Conservation (phyloP, 2,113 vertebrate genomes). For the Lophochroa leadbeateri region DNA sequence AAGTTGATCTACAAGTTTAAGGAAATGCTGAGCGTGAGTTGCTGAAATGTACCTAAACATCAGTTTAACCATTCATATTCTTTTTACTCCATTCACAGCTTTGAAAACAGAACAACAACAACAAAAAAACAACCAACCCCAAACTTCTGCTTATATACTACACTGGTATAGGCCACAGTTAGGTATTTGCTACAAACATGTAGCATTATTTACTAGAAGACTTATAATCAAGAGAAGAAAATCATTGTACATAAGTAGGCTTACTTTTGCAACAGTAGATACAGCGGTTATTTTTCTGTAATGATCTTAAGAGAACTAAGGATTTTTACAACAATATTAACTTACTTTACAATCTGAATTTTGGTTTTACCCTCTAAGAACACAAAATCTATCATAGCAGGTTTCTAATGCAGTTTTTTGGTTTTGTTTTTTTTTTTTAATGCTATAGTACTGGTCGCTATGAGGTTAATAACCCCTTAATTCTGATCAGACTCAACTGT, state of each 20-base stretch:
- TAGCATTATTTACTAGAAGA: neutral
- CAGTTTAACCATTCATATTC: neutral
- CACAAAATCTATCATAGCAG: neutral
- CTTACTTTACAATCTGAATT: neutral
- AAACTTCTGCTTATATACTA: neutral
- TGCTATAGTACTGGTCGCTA: neutral
- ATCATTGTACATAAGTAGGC: fast-evolving
- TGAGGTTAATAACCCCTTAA: neutral
- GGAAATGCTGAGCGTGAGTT: neutral
- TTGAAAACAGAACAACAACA: neutral
- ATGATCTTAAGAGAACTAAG: neutral
- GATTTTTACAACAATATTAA: neutral
- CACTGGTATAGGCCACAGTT: neutral
- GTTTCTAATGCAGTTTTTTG: neutral
- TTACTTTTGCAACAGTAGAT: neutral
- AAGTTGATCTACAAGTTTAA: slow-evolving; percentile 88
- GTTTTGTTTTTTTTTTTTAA: neutral
- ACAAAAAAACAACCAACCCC: neutral
- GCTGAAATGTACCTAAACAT: neutral
- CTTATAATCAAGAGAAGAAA: neutral
- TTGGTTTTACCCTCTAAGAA: neutral
- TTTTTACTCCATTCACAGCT: neutral
- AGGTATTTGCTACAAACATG: neutral
- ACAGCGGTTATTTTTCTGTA: neutral
- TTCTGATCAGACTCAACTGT: neutral